Conservation (phyloP, 2,113 vertebrate genomes). For the Clarias magur region DNA sequence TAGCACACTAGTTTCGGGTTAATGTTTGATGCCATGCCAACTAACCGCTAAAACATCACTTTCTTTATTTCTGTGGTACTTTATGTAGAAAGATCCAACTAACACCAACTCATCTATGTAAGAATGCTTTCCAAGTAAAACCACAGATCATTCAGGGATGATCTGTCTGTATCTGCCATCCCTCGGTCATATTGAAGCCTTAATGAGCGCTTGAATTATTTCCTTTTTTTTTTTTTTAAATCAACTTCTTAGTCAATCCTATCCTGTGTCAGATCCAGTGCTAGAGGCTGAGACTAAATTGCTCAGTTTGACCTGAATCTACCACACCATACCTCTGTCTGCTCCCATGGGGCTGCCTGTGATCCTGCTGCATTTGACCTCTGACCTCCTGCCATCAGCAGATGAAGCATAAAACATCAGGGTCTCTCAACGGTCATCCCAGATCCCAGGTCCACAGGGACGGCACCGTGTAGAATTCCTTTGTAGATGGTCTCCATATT, state of each 20-base stretch:
- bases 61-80: not conserved
- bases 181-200: constrained; percentile 60
- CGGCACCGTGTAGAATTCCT: not conserved
- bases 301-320: constrained; percentile 70
- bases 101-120: not conserved
- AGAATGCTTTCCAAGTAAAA: constrained; percentile 30
- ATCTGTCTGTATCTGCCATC: constrained; percentile 44
- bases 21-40: not conserved
- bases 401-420: constrained; percentile 57
- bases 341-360: constrained; percentile 66
- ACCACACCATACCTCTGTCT: constrained; percentile 70
- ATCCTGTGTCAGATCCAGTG: constrained; percentile 54
- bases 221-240: constrained; percentile 54
- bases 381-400: constrained; percentile 64
- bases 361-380: constrained; percentile 72
- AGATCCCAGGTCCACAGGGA: constrained; percentile 32
- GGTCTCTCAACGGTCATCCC: constrained; percentile 62
- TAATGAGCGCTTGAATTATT: constrained; percentile 59
- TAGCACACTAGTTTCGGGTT: not conserved
- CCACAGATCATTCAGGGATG: constrained; percentile 46
- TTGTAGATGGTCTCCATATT: constrained; percentile 14
- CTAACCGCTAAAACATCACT: not conserved
- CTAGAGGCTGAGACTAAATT: constrained; percentile 66
- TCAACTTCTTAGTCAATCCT: constrained; percentile 56
- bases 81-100: not conserved